Evolutionary conservation across 64 coral and sea anemone species (phyloP).

Genomic region (Dendronephthya gigantea): DNA sequence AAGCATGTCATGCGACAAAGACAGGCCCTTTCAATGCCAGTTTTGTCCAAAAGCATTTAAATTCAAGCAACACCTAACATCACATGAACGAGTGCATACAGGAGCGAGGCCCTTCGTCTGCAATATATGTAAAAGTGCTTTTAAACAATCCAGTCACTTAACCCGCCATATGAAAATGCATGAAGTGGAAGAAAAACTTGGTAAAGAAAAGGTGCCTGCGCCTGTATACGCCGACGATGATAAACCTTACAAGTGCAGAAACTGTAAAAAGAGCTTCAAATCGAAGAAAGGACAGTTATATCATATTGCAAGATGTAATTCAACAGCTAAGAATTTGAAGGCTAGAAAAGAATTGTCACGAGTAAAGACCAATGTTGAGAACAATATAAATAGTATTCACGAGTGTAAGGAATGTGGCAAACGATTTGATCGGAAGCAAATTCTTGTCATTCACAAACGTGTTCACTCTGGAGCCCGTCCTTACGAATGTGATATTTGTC

Average conservation of each 20-base stretch:
- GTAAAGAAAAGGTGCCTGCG: not conserved
- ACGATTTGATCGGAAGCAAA: not conserved
- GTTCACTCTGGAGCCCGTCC: not conserved
- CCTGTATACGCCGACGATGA: not conserved
- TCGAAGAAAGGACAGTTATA: not conserved
- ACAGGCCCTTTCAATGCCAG: not conserved
- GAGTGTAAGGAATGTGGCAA: not conserved
- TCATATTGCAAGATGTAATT: not conserved
- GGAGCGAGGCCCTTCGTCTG: not conserved
- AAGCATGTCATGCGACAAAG: not conserved
- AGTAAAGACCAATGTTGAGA: not conserved
- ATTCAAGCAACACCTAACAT: not conserved
- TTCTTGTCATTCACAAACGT: not conserved
- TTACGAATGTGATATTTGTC: not conserved
- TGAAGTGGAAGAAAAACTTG: not conserved
- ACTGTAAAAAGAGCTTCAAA: not conserved
- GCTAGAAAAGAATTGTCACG: not conserved
- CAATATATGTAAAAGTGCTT: not conserved
- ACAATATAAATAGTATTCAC: not conserved
- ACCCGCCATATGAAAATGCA: not conserved
- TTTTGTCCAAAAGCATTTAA: not conserved
- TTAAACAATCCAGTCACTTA: not conserved
- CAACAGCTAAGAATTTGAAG: not conserved
- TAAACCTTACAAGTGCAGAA: not conserved
- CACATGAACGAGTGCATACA: not conserved